Percentiles rank a stretch among this genome's conserved stretches.
Conservation (phyloP, 2,888 invertebrate genomes). For the Aporophyla nigra region DNA sequence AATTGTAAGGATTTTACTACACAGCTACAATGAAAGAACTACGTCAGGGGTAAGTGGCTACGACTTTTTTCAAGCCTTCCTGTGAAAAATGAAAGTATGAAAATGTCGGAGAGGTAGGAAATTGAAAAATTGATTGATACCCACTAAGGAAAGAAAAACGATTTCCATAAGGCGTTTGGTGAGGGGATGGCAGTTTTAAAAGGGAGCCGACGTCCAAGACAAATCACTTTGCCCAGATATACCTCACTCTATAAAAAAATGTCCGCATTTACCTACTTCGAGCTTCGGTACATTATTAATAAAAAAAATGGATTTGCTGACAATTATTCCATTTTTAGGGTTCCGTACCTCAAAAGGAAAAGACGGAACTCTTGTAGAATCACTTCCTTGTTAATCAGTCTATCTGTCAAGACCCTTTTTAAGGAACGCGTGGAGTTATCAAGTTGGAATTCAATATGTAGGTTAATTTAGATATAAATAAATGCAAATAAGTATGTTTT, state of each 20-base stretch:
- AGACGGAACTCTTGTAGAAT: too few relatives aligned
- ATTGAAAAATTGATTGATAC: constrained; percentile 66
- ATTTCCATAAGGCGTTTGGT: constrained; percentile 29
- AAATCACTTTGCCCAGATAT: constrained; percentile 16
- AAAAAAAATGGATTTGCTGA: neutral
- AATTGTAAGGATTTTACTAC: neutral
- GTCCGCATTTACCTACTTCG: neutral
- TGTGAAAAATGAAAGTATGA: constrained; percentile 18
- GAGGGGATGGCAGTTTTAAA: constrained; percentile 8
- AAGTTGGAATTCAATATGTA: too few relatives aligned
- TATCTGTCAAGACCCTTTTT: too few relatives aligned
- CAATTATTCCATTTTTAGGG: neutral
- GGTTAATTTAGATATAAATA: too few relatives aligned
- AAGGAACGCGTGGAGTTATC: too few relatives aligned
- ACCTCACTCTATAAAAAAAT: neutral
- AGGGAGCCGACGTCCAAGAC: constrained; percentile 13
- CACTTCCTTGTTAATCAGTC: too few relatives aligned
- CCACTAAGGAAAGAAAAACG: constrained; percentile 43
- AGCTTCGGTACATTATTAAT: neutral
- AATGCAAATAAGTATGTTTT: too few relatives aligned
- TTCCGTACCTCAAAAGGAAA: too few relatives aligned
- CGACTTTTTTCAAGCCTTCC: constrained; percentile 4
- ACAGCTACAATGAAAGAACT: neutral
- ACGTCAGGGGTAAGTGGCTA: neutral
- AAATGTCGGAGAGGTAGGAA: constrained; percentile 51